Evolutionary conservation across 2,888 invertebrate species (phyloP).

Genomic region (Acronicta alni): DNA sequence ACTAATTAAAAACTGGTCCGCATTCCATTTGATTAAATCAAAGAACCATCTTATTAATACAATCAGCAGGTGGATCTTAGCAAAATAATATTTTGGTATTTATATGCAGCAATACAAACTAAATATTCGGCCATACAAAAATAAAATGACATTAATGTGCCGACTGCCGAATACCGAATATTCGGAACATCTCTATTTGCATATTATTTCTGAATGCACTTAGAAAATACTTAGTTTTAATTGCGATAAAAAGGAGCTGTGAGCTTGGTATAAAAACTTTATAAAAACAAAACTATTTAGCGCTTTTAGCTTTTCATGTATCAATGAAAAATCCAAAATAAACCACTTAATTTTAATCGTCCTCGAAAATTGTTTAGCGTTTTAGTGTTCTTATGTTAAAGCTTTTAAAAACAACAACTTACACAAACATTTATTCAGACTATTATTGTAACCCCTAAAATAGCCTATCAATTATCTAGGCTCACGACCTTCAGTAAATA

Average conservation of each 20-base stretch:
- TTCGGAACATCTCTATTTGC: not conserved
- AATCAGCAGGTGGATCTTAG: too few relatives aligned
- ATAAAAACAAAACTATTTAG: not conserved
- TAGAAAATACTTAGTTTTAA: not conserved
- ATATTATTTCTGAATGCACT: too few relatives aligned
- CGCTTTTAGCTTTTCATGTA: not conserved
- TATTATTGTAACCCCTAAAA: not conserved
- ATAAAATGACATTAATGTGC: not conserved
- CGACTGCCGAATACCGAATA: not conserved
- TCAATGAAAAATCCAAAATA: conserved; percentile 60
- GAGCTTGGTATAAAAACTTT: not conserved
- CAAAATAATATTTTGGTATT: too few relatives aligned
- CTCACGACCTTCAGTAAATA: conserved; percentile 16
- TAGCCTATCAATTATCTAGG: conserved; percentile 13
- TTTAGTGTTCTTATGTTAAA: not conserved
- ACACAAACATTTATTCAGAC: not conserved
- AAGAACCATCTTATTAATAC: too few relatives aligned
- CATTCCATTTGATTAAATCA: too few relatives aligned
- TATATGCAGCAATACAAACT: not conserved
- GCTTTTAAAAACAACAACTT: not conserved
- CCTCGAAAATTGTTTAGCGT: not conserved
- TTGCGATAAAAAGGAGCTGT: not conserved
- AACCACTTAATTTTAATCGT: not conserved
- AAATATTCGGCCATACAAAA: not conserved
- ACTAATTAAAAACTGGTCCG: too few relatives aligned